Evolutionary conservation across 2,113 vertebrate genomes (phyloP).

Genomic region (Rhinogobius similis): DNA sequence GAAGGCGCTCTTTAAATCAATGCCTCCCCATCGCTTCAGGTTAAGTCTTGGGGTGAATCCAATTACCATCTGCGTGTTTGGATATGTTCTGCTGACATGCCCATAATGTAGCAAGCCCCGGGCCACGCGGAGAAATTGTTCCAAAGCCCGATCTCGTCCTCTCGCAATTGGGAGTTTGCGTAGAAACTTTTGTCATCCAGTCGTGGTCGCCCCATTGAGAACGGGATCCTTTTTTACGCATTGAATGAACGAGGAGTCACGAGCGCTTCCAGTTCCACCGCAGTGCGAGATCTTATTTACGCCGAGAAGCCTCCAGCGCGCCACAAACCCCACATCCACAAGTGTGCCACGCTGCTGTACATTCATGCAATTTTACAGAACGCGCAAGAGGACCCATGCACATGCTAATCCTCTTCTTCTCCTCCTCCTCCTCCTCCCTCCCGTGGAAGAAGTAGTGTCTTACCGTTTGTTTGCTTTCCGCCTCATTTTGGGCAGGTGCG

Average conservation of each 20-base stretch:
- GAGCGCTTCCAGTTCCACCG: neutral
- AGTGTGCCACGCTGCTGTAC: slow-evolving; percentile 48
- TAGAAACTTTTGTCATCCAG: neutral
- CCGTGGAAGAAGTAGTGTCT: slow-evolving; percentile 34
- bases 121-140: slow-evolving; percentile 1
- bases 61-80: slow-evolving; percentile 47
- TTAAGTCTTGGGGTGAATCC: slow-evolving; percentile 40
- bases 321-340: neutral
- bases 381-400: slow-evolving; percentile 45
- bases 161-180: neutral
- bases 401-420: neutral
- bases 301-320: slow-evolving; percentile 12
- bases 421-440: neutral
- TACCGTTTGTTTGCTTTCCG: slow-evolving; percentile 75
- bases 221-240: neutral
- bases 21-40: slow-evolving; percentile 33
- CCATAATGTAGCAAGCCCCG: slow-evolving; percentile 26
- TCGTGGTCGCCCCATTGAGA: neutral
- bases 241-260: neutral
- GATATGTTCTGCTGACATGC: slow-evolving; percentile 33
- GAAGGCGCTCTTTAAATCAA: slow-evolving; percentile 51
- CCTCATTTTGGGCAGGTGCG: slow-evolving; percentile 73
- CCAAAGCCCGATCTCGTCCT: neutral
- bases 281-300: slow-evolving; percentile 26
- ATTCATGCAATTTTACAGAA: slow-evolving; percentile 34